These are phyloP conservation scores for Euura saliciscinereae DNA, from an alignment of 1,140 invertebrate genomes.

Conservation along the genomic window DNA sequence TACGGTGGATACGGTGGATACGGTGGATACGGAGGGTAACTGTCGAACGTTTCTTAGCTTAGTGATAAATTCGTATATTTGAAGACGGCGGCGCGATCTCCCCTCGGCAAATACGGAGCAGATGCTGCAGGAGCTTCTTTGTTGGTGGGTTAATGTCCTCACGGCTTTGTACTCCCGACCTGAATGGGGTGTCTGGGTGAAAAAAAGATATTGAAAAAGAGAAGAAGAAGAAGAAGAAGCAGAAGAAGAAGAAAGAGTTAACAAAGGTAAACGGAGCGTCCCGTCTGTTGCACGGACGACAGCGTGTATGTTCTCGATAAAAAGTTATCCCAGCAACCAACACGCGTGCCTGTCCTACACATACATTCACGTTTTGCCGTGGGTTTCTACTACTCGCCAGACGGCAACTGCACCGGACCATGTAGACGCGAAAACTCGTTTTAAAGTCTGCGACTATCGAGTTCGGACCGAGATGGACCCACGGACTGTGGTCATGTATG, in stretches of 20 bases:
- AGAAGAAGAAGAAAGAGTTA: neutral
- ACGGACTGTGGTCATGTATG: too few relatives aligned
- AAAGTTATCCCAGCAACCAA: too few relatives aligned
- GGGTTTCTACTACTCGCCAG: neutral
- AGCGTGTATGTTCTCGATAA: too few relatives aligned
- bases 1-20: neutral
- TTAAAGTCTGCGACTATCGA: slow-evolving; percentile 22
- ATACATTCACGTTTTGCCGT: too few relatives aligned
- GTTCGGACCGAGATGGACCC: neutral
- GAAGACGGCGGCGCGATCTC: neutral
- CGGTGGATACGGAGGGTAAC: too few relatives aligned
- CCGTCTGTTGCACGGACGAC: neutral
- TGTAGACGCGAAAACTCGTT: neutral
- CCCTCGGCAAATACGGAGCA: neutral
- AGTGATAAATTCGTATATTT: too few relatives aligned
- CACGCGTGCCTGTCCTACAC: too few relatives aligned
- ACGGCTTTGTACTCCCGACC: neutral
- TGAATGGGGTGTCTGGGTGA: neutral
- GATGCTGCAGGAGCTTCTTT: neutral
- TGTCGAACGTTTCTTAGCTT: too few relatives aligned
- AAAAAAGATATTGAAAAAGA: neutral
- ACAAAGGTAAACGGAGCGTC: slow-evolving; percentile 1
- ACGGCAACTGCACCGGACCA: slow-evolving; percentile 5
- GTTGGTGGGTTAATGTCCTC: neutral
- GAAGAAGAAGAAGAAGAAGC: neutral